These are phyloP conservation scores for Pseudoips prasinana DNA, from an alignment of 2,888 invertebrate species.

Conservation along the genomic window DNA sequence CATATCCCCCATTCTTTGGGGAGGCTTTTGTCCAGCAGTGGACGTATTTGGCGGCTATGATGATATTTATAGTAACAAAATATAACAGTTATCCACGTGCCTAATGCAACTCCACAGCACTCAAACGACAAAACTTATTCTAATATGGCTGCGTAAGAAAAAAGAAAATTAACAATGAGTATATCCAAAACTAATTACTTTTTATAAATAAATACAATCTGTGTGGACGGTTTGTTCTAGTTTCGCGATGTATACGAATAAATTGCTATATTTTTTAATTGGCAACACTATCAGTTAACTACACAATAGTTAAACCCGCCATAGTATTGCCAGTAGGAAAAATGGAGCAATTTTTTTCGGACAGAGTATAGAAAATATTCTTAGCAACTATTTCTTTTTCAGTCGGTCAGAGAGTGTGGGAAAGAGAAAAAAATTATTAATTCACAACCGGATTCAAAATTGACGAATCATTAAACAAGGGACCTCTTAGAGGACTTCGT, in stretches of 20 bases:
- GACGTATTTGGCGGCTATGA: no score
- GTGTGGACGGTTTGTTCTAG: conserved; percentile 70
- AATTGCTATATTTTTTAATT: not conserved
- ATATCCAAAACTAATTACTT: conserved; percentile 43
- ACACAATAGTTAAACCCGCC: not conserved
- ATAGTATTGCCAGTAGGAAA: not conserved
- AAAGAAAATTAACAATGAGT: conserved; percentile 57
- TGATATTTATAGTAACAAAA: no score
- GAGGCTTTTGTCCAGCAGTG: no score
- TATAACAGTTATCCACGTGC: no score
- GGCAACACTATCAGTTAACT: not conserved
- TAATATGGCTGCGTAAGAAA: conserved; percentile 71
- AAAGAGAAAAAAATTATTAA: conserved; percentile 40
- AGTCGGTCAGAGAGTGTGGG: conserved; percentile 47
- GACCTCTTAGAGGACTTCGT: conserved; percentile 35
- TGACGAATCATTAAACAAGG: conserved; percentile 38
- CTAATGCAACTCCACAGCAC: no score
- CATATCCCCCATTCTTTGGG: no score
- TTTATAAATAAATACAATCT: conserved; percentile 72
- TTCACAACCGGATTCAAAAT: conserved; percentile 50
- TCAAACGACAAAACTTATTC: conserved; percentile 35
- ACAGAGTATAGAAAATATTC: conserved; percentile 66
- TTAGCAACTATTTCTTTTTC: conserved; percentile 55
- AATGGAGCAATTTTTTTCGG: conserved; percentile 29
- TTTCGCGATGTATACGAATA: conserved; percentile 14